These are phyloP conservation scores for Drosophila sturtevanti DNA, from an alignment of 1,140 invertebrate genomes.

Conservation along the genomic window DNA sequence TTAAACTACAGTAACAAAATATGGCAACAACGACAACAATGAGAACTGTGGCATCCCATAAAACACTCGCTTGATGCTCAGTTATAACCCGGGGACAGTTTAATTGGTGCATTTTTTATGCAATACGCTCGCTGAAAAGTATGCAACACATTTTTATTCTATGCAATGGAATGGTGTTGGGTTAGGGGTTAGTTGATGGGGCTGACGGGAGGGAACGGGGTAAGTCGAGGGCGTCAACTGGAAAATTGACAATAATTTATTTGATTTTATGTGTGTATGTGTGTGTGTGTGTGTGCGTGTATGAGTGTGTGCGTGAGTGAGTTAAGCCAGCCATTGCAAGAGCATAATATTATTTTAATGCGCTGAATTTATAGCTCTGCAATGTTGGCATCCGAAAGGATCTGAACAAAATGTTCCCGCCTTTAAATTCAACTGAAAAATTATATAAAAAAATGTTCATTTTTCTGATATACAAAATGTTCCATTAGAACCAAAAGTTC, in stretches of 20 bases:
- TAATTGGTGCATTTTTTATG: constrained; percentile 82
- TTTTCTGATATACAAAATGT: too few relatives aligned
- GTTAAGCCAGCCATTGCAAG: constrained; percentile 27
- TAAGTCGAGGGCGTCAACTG: constrained; percentile 49
- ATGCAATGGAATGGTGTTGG: background rate
- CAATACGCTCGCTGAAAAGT: constrained; percentile 38
- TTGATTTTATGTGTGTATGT: constrained; percentile 55
- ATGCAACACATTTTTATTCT: constrained; percentile 50
- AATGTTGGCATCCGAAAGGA: background rate
- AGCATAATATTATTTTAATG: constrained; percentile 76
- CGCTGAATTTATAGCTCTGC: constrained; percentile 60
- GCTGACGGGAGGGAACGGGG: constrained; percentile 25
- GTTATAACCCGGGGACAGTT: constrained; percentile 82
- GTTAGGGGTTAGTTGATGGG: constrained; percentile 7
- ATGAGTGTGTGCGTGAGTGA: constrained; percentile 27
- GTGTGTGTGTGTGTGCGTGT: constrained; percentile 8
- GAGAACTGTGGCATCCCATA: constrained; percentile 57
- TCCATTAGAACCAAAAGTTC: too few relatives aligned
- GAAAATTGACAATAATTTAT: constrained; percentile 82
- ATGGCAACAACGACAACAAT: constrained; percentile 9
- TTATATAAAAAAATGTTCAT: background rate
- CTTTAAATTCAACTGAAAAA: background rate
- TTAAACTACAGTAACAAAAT: background rate
- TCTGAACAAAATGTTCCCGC: background rate
- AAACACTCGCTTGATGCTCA: constrained; percentile 78